Conservation (phyloP, 2,797 vertebrate species). For the Molossus alvarezi region DNA sequence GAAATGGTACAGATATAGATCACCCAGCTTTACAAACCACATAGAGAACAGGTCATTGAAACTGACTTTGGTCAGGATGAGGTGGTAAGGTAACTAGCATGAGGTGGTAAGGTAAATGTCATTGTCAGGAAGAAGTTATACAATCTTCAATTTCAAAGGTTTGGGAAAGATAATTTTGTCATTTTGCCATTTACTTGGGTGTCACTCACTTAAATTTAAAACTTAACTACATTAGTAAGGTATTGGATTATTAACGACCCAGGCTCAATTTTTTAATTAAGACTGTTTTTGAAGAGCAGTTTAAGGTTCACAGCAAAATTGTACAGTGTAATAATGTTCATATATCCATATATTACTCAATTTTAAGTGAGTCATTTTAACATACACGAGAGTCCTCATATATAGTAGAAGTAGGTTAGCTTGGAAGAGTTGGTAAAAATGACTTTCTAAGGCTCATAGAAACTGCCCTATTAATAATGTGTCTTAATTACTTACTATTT, state of each 20-base stretch:
- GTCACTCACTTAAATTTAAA: constrained; percentile 50
- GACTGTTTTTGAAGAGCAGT: not conserved
- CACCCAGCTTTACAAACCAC: not conserved
- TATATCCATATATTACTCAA: not conserved
- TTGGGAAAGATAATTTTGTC: constrained; percentile 34
- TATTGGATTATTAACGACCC: constrained; percentile 45
- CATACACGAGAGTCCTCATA: not conserved
- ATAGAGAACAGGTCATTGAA: constrained; percentile 1
- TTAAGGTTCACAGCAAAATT: not conserved
- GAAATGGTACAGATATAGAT: constrained; percentile 21
- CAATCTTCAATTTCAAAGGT: constrained; percentile 8
- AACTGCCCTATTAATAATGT: not conserved
- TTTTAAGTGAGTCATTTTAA: constrained; percentile 52
- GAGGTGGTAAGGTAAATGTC: not conserved
- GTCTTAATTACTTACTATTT: constrained; percentile 57
- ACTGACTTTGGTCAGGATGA: not conserved
- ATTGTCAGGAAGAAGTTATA: constrained; percentile 43
- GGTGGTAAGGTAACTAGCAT: not conserved
- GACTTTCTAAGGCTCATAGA: constrained; percentile 39
- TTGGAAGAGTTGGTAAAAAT: constrained; percentile 47
- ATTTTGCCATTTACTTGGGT: constrained; percentile 25
- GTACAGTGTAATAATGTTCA: not conserved
- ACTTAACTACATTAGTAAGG: not conserved
- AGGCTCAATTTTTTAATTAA: constrained; percentile 25
- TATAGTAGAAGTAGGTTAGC: not conserved